Conservation (phyloP, 1,140 invertebrate genomes). For the Apocrypta bakeri region DNA sequence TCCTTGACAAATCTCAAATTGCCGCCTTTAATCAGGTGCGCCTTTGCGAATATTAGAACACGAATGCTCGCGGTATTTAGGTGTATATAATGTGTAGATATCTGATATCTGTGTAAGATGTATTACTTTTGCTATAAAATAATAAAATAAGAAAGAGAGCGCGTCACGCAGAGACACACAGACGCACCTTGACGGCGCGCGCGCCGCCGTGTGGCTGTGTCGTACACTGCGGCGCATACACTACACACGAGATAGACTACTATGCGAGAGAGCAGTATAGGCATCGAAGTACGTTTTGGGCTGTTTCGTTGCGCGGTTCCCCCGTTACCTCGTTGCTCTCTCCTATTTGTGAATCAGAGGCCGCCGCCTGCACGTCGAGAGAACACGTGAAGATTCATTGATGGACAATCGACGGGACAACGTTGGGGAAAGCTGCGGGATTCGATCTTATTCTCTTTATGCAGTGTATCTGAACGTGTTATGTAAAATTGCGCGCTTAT, state of each 20-base stretch:
- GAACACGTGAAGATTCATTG: not conserved
- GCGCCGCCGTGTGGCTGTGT: not conserved
- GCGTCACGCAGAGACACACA: slow-evolving; percentile 18
- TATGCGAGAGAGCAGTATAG: not conserved
- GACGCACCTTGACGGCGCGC: slow-evolving; percentile 37
- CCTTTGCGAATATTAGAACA: too few relatives aligned
- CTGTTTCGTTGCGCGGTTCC: not conserved
- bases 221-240: not conserved
- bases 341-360: slow-evolving; percentile 22
- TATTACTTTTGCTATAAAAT: too few relatives aligned
- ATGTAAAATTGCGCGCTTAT: slow-evolving; percentile 37
- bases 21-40: slow-evolving; percentile 37
- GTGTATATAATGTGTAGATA: not conserved
- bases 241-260: too few relatives aligned
- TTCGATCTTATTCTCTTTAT: not conserved
- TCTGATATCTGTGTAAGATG: too few relatives aligned
- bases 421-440: not conserved
- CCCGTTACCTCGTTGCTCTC: not conserved
- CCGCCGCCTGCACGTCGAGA: not conserved
- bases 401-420: not conserved
- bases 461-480: not conserved
- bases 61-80: not conserved
- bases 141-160: not conserved
- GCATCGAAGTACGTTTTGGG: slow-evolving; percentile 34
- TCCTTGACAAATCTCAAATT: slow-evolving; percentile 43